Evolutionary conservation across 2,113 vertebrate species (phyloP).

Genomic region (Sinocyclocheilus anophthalmus): DNA sequence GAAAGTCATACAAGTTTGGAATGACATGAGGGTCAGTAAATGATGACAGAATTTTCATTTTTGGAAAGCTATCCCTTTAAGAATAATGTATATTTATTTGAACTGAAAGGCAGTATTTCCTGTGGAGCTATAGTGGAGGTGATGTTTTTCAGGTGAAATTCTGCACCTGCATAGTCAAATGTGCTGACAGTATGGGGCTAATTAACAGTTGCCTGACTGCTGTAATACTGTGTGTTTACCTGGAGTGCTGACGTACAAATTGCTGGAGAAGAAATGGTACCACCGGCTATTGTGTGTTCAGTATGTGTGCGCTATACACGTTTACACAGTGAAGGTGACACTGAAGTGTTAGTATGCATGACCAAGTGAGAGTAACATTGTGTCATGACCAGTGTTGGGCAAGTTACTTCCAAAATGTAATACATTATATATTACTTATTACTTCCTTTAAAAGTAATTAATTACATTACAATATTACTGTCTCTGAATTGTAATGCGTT

Average conservation of each 20-base stretch:
- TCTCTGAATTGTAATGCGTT: too few species aligned
- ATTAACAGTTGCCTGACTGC: slow-evolving; percentile 30
- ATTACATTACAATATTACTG: too few species aligned
- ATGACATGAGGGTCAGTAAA: too few species aligned
- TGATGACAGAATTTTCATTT: background rate
- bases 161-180: slow-evolving; percentile 15
- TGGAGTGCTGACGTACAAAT: slow-evolving; percentile 23
- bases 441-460: too few species aligned
- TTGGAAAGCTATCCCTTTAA: background rate
- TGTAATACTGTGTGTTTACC: slow-evolving; percentile 13
- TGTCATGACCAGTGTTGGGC: background rate
- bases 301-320: background rate
- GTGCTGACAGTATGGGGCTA: slow-evolving; percentile 35
- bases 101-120: background rate
- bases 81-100: background rate
- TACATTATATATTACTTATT: too few species aligned
- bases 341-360: background rate
- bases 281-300: background rate
- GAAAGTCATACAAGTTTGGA: too few species aligned
- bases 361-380: background rate
- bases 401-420: too few species aligned
- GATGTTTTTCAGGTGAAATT: background rate
- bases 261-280: background rate
- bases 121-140: background rate
- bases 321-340: background rate